Conservation (phyloP, 2,888 invertebrate species). For the Apamea anceps region DNA sequence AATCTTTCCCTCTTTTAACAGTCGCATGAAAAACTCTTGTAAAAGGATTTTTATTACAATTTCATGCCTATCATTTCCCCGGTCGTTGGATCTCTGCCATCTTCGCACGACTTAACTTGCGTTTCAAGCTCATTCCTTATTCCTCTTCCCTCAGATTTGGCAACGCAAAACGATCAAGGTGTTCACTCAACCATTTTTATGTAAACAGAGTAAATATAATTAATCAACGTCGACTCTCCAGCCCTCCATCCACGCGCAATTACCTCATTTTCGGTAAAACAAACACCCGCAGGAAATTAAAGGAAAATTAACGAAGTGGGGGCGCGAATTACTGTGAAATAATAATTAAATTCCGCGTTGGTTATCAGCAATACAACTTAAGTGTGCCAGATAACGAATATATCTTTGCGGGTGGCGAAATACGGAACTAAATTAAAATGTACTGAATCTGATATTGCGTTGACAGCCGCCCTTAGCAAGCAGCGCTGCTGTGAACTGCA, state of each 20-base stretch:
- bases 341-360: constrained; percentile 75
- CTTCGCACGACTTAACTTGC: constrained; percentile 53
- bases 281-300: constrained; percentile 72
- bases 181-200: constrained; percentile 66
- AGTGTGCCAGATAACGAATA: constrained; percentile 57
- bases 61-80: constrained; percentile 38
- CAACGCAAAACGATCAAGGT: constrained; percentile 55
- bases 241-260: constrained; percentile 75
- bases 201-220: constrained; percentile 76
- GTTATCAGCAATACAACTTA: constrained; percentile 78
- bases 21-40: constrained; percentile 7
- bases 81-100: constrained; percentile 58
- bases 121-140: constrained; percentile 43
- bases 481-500: constrained; percentile 31
- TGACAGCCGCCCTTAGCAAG: constrained; percentile 12
- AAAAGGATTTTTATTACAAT: constrained; percentile 35
- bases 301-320: constrained; percentile 70
- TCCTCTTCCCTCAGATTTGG: constrained; percentile 47
- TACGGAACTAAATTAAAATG: constrained; percentile 31
- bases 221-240: constrained; percentile 79
- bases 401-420: constrained; percentile 28
- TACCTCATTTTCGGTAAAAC: constrained; percentile 78
- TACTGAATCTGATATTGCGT: constrained; percentile 33
- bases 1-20: constrained; percentile 14
- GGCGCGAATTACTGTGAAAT: constrained; percentile 74